phyloP scores from a whole-genome alignment of 2,888 invertebrate species.

The Andrena chrysosceles region DNA sequence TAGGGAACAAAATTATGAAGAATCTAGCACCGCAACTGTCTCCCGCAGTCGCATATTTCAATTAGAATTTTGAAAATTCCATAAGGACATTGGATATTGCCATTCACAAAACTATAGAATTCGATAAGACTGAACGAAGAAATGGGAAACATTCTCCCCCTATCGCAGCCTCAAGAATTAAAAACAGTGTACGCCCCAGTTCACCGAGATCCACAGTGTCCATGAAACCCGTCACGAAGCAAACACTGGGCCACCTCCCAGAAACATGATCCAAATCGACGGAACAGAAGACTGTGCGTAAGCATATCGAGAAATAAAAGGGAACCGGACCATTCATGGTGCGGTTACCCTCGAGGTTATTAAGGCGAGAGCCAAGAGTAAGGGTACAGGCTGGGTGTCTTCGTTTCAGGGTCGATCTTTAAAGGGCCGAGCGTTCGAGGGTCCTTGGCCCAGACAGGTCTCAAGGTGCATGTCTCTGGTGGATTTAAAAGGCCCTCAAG shows the following conservation, averaged over 20 bases:
- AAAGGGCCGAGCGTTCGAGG: slow-evolving; percentile 77
- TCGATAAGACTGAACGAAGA: slow-evolving; percentile 3
- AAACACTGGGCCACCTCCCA: not conserved
- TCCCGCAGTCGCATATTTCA: no score
- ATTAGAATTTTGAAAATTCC: no score
- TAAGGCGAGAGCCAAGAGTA: slow-evolving; percentile 47
- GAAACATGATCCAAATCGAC: slow-evolving; percentile 9
- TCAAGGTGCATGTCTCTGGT: slow-evolving; percentile 81
- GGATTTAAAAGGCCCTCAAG: slow-evolving; percentile 79
- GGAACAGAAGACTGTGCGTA: slow-evolving; percentile 30
- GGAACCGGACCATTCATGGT: slow-evolving; percentile 49
- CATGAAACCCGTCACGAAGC: not conserved
- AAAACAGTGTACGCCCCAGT: not conserved
- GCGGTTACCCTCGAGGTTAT: slow-evolving; percentile 63
- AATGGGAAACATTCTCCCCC: slow-evolving; percentile 55
- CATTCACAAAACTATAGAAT: no score
- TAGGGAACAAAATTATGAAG: no score
- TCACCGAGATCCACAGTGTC: not conserved
- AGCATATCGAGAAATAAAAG: slow-evolving; percentile 49
- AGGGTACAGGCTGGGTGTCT: slow-evolving; percentile 64
- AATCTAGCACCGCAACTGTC: no score
- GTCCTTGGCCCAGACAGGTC: slow-evolving; percentile 81
- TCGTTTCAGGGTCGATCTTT: slow-evolving; percentile 74
- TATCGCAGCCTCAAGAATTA: not conserved
- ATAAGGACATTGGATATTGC: no score